These are phyloP conservation scores for Sminthurinus aureus DNA, from an alignment of 2,888 invertebrate species.

Conservation along the genomic window DNA sequence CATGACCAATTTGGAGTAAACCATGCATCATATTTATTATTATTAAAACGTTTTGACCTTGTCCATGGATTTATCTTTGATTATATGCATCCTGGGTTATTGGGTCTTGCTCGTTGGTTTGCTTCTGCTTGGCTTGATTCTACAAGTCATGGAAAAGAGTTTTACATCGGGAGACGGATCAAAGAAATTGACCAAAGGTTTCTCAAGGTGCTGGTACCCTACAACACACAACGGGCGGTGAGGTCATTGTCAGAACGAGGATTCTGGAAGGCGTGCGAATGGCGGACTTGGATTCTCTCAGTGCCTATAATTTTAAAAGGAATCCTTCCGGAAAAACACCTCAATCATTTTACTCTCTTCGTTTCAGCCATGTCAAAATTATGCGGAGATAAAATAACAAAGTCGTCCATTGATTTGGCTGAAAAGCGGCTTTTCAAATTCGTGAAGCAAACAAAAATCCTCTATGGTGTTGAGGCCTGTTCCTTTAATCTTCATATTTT, in stretches of 20 bases:
- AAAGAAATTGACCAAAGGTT: neutral
- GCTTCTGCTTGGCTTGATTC: slow-evolving; percentile 38
- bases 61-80: slow-evolving; percentile 43
- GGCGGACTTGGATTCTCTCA: neutral
- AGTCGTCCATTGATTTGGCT: neutral
- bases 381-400: neutral
- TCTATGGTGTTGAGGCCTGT: neutral
- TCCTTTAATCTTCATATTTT: neutral
- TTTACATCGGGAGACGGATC: slow-evolving; percentile 42
- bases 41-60: slow-evolving; percentile 43
- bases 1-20: slow-evolving; percentile 27
- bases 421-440: neutral
- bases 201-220: neutral
- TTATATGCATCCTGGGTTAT: slow-evolving; percentile 40
- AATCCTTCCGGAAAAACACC: neutral
- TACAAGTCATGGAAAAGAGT: slow-evolving; percentile 4
- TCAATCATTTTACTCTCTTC: neutral
- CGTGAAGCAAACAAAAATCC: neutral
- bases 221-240: neutral
- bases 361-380: neutral
- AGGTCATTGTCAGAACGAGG: neutral
- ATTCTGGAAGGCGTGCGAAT: neutral
- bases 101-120: slow-evolving; percentile 39
- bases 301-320: neutral
- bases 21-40: slow-evolving; percentile 34